Evolutionary conservation across 2,113 vertebrate species (phyloP), one percentile per base, ranked within the genome.

Genomic region (Ranitomeya variabilis): DNA sequence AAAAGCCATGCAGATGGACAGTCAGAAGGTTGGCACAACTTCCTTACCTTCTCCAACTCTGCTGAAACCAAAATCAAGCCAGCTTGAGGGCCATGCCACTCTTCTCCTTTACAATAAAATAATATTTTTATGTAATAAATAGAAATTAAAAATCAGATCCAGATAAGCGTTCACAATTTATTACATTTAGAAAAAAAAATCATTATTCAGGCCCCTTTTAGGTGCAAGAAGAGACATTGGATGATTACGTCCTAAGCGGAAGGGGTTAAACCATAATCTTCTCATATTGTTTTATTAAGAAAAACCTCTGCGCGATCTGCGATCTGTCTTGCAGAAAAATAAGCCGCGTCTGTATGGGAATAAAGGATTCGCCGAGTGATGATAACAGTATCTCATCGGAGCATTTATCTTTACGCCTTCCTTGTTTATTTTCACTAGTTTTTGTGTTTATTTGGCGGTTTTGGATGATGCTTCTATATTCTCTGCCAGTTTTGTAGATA

Each of bases 291-390:
- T 81, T 81, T 81, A 81, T 64, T 81, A 81, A 81, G 37, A 45
- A 45, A 5, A 81, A 81, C 62, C 59, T 15, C 59, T 62, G 55
- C 3, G 10, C 80, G 64, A 62, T 81, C 80, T 64, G 10, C 80
- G 64, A 62, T 81, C 80, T 64, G 80, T 81, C 80, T 81, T 64
- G 80, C 57, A 64, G 26, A 45, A 81, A 62, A 81, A 64, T 81
- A 81, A 81, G 80, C 59, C 64, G 80, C 6, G 62, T 81, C 51
- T 37, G 21, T 81, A 62, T 21, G 71, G 37, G 16, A 74, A 81
- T 37, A 60, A 81, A 37, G 31, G 59, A 81, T 60, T 37, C 26
- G 12, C 18, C 37, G 80, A 2, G 15, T 81, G 80, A 13, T 37
- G 59, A 81, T 37, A 37, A 81, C 57, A 81, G 52, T 62, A 64